Conservation (phyloP, 2,113 vertebrate species). For the Chelonoidis abingdonii region DNA sequence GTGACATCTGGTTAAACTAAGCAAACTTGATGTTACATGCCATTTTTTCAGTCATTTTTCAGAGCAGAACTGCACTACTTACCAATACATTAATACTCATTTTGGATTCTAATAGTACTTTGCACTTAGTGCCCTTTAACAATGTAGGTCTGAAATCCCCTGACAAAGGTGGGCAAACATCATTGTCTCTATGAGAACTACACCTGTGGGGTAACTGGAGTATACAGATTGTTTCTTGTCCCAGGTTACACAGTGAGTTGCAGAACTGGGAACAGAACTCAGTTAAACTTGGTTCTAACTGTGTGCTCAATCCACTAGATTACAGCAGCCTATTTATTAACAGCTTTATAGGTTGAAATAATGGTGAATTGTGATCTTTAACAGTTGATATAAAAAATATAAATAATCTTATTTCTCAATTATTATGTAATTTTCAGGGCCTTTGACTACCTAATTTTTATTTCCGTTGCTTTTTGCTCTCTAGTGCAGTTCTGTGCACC, state of each 20-base stretch:
- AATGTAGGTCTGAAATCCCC: neutral
- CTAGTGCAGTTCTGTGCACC: neutral
- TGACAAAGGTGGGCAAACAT: neutral
- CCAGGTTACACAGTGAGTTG: neutral
- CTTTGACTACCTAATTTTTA: neutral
- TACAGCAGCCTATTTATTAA: neutral
- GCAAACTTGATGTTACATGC: neutral
- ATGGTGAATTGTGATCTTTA: neutral
- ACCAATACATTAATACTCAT: neutral
- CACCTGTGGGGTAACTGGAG: neutral
- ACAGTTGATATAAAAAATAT: neutral
- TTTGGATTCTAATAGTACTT: neutral
- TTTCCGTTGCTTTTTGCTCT: neutral
- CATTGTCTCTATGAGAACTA: neutral
- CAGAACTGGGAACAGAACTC: neutral
- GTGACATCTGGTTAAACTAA: neutral
- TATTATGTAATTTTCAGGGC: neutral
- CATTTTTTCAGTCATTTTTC: neutral
- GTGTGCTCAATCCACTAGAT: neutral
- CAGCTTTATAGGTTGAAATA: neutral
- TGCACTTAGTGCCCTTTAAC: neutral
- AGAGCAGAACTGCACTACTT: neutral
- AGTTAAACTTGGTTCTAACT: neutral
- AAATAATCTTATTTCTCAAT: fast-evolving
- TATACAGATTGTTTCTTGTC: neutral